A percentile compares a stretch with the other conserved stretches of the same genome.
These are phyloP conservation scores for Heliconius aoede DNA, from an alignment of 2,888 invertebrate genomes.

Conservation along the genomic window DNA sequence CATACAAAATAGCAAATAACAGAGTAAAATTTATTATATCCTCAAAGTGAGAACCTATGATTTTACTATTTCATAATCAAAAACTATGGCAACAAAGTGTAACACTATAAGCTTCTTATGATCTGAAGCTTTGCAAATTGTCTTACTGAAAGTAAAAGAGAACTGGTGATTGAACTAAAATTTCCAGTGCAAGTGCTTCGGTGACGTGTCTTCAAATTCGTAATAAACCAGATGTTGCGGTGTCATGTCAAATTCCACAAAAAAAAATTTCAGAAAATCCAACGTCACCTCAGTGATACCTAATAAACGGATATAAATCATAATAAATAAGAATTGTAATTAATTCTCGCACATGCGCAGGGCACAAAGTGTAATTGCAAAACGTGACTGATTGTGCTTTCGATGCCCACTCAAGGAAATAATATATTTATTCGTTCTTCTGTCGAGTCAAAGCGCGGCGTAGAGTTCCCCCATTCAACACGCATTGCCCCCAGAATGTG, in stretches of 20 bases:
- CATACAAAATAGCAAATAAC: not conserved
- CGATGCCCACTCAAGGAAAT: no score
- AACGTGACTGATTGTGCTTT: no score
- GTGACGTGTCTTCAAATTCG: conserved; percentile 54
- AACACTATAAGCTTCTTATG: not conserved
- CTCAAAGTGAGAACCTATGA: not conserved
- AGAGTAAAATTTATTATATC: not conserved
- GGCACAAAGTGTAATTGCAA: no score
- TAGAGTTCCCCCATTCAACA: no score
- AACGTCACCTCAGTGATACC: no score
- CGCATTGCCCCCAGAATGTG: no score
- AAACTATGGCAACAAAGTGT: not conserved
- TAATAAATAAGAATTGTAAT: not conserved
- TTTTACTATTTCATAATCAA: no score
- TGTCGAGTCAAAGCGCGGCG: no score
- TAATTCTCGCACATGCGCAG: no score
- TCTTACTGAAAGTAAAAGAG: not conserved
- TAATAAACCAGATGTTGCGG: conserved; percentile 55
- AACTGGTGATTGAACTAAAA: conserved; percentile 23
- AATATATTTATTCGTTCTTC: no score
- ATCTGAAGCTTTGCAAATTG: not conserved
- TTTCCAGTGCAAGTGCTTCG: conserved; percentile 25
- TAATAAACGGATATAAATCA: no score
- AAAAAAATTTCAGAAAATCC: no score
- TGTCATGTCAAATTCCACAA: conserved; percentile 25